Conservation (phyloP, 2,888 invertebrate genomes). For the Eupithecia pulchellata region DNA sequence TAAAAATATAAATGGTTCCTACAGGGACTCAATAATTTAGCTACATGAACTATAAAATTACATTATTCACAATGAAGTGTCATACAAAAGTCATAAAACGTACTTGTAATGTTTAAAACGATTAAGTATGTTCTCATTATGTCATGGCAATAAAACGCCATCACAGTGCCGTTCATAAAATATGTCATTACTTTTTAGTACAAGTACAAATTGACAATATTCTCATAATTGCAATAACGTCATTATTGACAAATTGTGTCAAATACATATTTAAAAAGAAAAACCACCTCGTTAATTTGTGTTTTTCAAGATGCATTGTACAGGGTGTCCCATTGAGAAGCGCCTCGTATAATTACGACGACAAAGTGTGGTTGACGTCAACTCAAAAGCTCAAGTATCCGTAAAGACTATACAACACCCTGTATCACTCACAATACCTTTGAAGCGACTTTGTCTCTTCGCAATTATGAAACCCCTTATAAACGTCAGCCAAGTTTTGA, state of each 20-base stretch:
- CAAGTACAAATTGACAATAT: constrained; percentile 11
- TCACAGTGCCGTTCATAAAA: constrained; percentile 14
- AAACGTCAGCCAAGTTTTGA: constrained; percentile 59
- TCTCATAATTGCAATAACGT: constrained; percentile 19
- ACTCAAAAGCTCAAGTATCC: constrained; percentile 79
- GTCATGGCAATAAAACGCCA: constrained; percentile 19
- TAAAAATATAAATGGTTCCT: neutral
- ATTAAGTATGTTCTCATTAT: constrained; percentile 16
- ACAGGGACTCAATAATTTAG: neutral
- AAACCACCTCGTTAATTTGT: constrained; percentile 59
- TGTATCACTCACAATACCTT: constrained; percentile 74
- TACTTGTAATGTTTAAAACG: constrained; percentile 9
- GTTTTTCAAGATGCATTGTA: constrained; percentile 69
- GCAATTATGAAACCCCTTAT: constrained; percentile 83
- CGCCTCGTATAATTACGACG: constrained; percentile 74
- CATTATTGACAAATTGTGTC: constrained; percentile 19
- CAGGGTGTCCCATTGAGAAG: constrained; percentile 68
- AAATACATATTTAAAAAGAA: constrained; percentile 41
- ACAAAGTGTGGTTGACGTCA: constrained; percentile 75
- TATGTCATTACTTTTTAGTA: constrained; percentile 9
- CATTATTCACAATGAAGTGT: neutral
- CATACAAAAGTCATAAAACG: neutral
- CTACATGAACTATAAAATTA: neutral
- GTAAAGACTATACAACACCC: constrained; percentile 71
- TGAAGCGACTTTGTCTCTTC: constrained; percentile 81